Evolutionary conservation across 1,140 invertebrate species (phyloP).

Genomic region (Dreissena polymorpha): DNA sequence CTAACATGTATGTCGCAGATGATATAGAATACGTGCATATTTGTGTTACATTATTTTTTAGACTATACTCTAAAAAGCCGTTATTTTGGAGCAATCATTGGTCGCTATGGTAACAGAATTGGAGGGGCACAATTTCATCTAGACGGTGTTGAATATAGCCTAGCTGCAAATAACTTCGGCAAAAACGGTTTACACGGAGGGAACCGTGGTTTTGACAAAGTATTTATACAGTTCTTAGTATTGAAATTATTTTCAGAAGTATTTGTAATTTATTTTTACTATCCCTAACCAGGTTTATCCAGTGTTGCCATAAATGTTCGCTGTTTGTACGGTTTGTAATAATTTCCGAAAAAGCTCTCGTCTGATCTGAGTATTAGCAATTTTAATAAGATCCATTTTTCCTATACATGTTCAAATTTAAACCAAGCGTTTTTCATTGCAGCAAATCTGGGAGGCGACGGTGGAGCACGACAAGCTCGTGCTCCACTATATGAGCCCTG

Average conservation of each 20-base stretch:
- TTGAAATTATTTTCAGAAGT: background rate
- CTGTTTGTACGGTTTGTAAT: background rate
- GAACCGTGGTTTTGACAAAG: conserved; percentile 91
- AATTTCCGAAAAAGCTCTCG: background rate
- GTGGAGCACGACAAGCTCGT: conserved; percentile 73
- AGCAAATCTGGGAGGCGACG: conserved; percentile 75
- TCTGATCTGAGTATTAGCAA: background rate
- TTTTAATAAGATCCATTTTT: too few relatives aligned
- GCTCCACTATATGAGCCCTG: conserved; percentile 84
- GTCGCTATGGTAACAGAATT: conserved; percentile 82
- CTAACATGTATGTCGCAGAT: too few relatives aligned
- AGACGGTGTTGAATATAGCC: conserved; percentile 85
- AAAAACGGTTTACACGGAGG: conserved; percentile 93
- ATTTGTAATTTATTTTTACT: background rate
- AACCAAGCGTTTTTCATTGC: too few relatives aligned
- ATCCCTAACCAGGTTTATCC: background rate
- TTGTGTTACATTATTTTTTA: too few relatives aligned
- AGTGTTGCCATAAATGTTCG: background rate
- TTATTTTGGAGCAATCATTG: conserved; percentile 66
- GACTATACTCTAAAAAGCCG: conserved; percentile 73
- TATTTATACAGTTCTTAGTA: conserved; percentile 70
- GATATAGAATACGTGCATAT: too few relatives aligned
- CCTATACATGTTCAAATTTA: too few relatives aligned
- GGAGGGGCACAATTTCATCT: conserved; percentile 85
- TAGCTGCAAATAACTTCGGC: conserved; percentile 87